phyloP scores from a whole-genome alignment of 2,113 vertebrate species.

The Odobenus rosmarus region DNA sequence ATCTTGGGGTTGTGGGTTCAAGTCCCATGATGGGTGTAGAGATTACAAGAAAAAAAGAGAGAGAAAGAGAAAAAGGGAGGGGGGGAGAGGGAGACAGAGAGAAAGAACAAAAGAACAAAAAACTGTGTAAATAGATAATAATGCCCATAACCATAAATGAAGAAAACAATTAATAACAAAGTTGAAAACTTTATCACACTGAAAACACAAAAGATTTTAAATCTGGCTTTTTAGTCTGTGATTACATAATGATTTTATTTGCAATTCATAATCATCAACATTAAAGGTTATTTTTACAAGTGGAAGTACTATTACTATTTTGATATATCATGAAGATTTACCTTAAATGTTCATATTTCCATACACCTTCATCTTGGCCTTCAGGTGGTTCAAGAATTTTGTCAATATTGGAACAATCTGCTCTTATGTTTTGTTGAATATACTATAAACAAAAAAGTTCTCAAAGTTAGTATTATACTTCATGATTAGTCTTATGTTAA shows the following conservation, averaged over 20 bases:
- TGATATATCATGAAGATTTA: slow-evolving; percentile 79
- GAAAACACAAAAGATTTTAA: background rate
- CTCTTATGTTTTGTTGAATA: slow-evolving; percentile 98
- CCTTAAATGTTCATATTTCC: slow-evolving; percentile 99
- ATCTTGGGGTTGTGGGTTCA: background rate
- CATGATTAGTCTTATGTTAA: background rate
- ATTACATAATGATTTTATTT: background rate
- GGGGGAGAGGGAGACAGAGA: background rate
- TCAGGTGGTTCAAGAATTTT: slow-evolving; percentile 99
- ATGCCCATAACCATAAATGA: background rate
- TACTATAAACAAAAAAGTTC: slow-evolving; percentile 87
- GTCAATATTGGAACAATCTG: slow-evolving; percentile 98
- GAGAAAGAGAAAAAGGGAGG: background rate
- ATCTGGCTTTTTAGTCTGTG: background rate
- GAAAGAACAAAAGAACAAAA: background rate
- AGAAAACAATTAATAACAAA: slow-evolving; percentile 43
- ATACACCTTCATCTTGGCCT: slow-evolving; percentile 98
- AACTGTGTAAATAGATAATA: background rate
- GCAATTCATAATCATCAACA: background rate
- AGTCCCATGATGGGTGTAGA: background rate
- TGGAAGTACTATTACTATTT: background rate
- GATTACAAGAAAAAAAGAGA: background rate
- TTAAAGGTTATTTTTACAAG: background rate
- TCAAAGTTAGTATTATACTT: slow-evolving; percentile 40
- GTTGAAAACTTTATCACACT: background rate